These are phyloP conservation scores for Piscicola geometra DNA, from an alignment of 2,888 invertebrate genomes.

Conservation along the genomic window DNA sequence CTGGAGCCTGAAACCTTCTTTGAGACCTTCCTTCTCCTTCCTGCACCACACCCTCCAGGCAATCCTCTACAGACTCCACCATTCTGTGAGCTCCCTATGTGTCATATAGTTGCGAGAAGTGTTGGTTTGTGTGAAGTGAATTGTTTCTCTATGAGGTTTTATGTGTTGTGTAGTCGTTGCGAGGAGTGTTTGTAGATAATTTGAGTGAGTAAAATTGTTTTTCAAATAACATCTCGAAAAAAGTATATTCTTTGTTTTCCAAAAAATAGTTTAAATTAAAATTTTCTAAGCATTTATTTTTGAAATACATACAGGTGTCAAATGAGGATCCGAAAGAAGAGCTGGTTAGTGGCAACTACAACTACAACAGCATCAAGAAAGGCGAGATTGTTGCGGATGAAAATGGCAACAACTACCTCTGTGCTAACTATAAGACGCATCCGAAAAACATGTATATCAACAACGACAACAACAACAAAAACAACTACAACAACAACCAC, in stretches of 20 bases:
- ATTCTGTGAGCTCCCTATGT: background rate
- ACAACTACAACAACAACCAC: background rate
- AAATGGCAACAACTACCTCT: background rate
- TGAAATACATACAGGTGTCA: too few species aligned
- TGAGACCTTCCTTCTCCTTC: background rate
- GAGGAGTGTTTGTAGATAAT: background rate
- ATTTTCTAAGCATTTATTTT: too few species aligned
- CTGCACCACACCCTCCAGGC: background rate
- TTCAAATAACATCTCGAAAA: too few species aligned
- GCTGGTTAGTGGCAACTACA: background rate
- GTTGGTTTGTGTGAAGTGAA: background rate
- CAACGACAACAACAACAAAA: background rate
- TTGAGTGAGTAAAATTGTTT: too few species aligned
- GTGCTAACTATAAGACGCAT: background rate
- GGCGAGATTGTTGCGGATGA: too few species aligned
- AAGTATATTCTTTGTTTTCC: too few species aligned
- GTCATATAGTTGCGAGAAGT: too few species aligned
- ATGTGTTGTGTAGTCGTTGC: slow-evolving; percentile 6
- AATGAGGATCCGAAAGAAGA: too few species aligned
- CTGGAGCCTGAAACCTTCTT: background rate
- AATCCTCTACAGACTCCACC: background rate
- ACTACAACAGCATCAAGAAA: background rate
- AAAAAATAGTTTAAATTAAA: too few species aligned
- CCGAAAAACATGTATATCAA: background rate
- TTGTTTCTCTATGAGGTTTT: background rate